These are phyloP conservation scores for Cactoblastis cactorum DNA, from an alignment of 2,888 invertebrate genomes.

Conservation along the genomic window DNA sequence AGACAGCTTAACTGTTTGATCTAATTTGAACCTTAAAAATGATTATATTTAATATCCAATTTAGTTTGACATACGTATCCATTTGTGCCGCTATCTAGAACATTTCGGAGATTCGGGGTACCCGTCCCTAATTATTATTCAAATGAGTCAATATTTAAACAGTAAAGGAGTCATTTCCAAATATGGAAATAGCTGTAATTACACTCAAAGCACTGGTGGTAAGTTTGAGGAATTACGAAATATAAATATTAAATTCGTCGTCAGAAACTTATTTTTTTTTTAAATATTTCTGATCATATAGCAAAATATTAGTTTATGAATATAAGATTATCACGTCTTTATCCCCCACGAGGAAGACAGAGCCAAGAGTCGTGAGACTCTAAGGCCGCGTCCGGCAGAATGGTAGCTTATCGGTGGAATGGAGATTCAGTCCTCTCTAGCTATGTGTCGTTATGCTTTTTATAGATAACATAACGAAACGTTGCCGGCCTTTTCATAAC, in stretches of 20 bases:
- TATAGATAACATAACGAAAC: no score
- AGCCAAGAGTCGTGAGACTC: no score
- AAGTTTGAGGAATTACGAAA: not conserved
- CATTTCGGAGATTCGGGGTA: not conserved
- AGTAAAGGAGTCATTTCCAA: not conserved
- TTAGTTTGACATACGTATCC: not conserved
- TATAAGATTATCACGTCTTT: not conserved
- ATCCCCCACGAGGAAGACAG: no score
- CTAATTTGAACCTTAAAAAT: not conserved
- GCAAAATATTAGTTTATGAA: not conserved
- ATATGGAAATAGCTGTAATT: not conserved
- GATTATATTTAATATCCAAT: not conserved
- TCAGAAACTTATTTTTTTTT: not conserved
- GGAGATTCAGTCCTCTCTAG: no score
- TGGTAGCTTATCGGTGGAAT: no score
- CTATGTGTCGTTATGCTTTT: no score
- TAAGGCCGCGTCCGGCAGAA: no score
- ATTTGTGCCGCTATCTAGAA: not conserved
- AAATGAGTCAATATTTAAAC: not conserved
- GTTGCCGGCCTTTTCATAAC: no score
- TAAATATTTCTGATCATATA: not conserved
- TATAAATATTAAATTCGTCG: not conserved
- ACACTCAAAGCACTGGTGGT: not conserved
- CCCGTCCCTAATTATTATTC: not conserved
- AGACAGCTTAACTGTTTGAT: not conserved